These are phyloP conservation scores for Listronotus oregonensis DNA, from an alignment of 1,140 invertebrate species.

Conservation along the genomic window DNA sequence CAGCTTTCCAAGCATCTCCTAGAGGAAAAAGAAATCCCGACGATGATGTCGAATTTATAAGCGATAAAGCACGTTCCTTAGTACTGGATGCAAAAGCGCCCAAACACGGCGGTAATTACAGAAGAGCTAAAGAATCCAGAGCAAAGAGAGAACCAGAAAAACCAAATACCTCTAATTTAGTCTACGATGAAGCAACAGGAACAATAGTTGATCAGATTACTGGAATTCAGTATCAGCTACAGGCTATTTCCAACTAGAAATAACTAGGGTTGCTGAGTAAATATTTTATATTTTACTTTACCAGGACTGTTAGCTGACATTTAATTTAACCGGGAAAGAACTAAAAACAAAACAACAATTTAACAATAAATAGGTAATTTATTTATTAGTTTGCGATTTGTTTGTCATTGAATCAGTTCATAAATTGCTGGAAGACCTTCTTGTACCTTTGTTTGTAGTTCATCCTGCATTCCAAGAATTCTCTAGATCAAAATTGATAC, in stretches of 20 bases:
- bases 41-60: constrained; percentile 49
- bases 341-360: too few relatives aligned
- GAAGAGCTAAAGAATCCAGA: constrained; percentile 38
- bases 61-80: constrained; percentile 40
- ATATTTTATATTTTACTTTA: too few relatives aligned
- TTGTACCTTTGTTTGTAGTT: too few relatives aligned
- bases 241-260: constrained; percentile 22
- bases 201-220: constrained; percentile 33
- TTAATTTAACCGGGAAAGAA: too few relatives aligned
- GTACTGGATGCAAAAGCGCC: constrained; percentile 35
- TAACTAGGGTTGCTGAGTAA: too few relatives aligned
- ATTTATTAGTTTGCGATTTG: too few relatives aligned
- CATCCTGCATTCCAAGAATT: too few relatives aligned
- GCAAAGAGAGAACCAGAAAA: constrained; percentile 36
- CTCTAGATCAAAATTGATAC: too few relatives aligned
- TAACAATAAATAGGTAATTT: too few relatives aligned
- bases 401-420: too few relatives aligned
- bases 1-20: constrained; percentile 4
- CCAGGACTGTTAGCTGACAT: too few relatives aligned
- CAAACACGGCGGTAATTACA: constrained; percentile 51
- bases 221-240: constrained; percentile 37
- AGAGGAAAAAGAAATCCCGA: constrained; percentile 44
- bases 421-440: too few relatives aligned
- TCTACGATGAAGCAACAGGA: constrained; percentile 30
- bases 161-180: constrained; percentile 24